Evolutionary conservation across 2,888 invertebrate species (phyloP).

Genomic region (Polymixis flavicincta): DNA sequence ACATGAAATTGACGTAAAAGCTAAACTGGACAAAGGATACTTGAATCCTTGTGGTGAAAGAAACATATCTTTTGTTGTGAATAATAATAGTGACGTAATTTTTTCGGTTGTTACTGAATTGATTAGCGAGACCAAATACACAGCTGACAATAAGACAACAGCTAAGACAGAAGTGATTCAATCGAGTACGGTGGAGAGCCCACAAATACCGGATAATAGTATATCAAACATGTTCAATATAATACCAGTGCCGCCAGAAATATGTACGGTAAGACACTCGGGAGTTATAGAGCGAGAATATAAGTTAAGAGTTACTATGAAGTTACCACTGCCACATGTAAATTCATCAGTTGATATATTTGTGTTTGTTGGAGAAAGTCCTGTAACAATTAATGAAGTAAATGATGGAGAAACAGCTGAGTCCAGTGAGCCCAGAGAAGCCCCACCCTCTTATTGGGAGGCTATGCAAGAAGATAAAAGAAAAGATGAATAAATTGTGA

Average conservation of each 20-base stretch:
- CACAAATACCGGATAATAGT: constrained; percentile 39
- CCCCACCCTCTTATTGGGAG: constrained; percentile 38
- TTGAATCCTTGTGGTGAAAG: constrained; percentile 25
- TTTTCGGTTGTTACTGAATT: constrained; percentile 34
- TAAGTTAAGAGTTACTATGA: constrained; percentile 43
- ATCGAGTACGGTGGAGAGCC: constrained; percentile 28
- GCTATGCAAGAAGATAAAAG: constrained; percentile 35
- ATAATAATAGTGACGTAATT: constrained; percentile 31
- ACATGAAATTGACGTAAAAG: constrained; percentile 29
- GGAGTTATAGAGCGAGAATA: constrained; percentile 45
- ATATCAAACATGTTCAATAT: constrained; percentile 39
- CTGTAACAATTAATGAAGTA: neutral
- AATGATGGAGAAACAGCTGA: constrained; percentile 1
- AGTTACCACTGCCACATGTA: constrained; percentile 49
- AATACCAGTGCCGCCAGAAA: constrained; percentile 32
- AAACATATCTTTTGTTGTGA: constrained; percentile 37
- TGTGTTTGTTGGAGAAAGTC: constrained; percentile 48
- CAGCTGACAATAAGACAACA: neutral
- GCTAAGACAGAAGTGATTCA: constrained; percentile 18
- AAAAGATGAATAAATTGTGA: neutral
- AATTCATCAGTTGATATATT: constrained; percentile 49
- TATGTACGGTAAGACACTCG: constrained; percentile 52
- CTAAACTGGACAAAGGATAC: constrained; percentile 38
- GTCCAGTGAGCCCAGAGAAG: neutral
- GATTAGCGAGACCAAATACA: constrained; percentile 28